phyloP scores from a whole-genome alignment of 2,797 vertebrate species.

The Prunella strophiata region DNA sequence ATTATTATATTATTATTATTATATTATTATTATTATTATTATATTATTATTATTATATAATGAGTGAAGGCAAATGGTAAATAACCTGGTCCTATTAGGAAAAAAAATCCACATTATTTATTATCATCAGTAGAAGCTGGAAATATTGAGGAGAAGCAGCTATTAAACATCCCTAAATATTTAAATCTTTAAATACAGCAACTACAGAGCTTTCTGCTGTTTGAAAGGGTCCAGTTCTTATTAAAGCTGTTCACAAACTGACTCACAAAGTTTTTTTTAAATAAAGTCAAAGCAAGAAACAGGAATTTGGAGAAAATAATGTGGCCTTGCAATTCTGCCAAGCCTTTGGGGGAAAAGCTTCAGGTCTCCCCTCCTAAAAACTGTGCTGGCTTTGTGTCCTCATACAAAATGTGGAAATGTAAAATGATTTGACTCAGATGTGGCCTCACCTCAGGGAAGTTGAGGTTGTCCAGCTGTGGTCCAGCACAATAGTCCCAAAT shows the following conservation, averaged over 20 bases:
- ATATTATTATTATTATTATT: background rate
- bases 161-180: background rate
- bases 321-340: background rate
- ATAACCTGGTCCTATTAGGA: background rate
- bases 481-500: background rate
- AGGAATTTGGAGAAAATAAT: background rate
- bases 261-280: background rate
- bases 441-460: rapidly evolving
- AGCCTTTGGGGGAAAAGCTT: background rate
- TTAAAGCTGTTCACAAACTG: background rate
- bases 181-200: background rate
- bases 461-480: background rate
- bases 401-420: background rate
- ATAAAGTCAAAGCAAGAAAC: background rate
- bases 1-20: background rate
- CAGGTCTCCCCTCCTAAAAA: background rate
- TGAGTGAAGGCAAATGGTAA: background rate
- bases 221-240: background rate
- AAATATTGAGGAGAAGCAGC: background rate
- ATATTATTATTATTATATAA: background rate
- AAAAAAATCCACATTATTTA: background rate
- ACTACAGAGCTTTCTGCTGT: background rate
- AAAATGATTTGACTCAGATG: background rate
- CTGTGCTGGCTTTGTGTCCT: background rate
- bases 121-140: background rate